A percentile compares a stretch with the other conserved stretches of the same genome.
Conservation (phyloP, 1,140 invertebrate species). For the Drosophila rufa region DNA sequence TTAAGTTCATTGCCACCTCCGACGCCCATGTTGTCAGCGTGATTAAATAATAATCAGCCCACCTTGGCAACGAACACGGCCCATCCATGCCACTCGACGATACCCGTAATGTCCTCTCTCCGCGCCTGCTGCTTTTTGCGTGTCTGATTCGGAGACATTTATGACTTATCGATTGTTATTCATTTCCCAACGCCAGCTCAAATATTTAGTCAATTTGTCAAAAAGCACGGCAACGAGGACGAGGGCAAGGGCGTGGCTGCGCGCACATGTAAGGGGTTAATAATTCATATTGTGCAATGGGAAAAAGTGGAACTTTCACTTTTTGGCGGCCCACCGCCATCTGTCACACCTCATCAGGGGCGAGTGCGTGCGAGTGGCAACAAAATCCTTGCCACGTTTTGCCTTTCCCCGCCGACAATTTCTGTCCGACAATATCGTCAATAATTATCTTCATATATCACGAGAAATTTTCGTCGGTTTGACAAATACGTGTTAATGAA, state of each 20-base stretch:
- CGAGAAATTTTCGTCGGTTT: conserved; percentile 59
- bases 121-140: conserved; percentile 47
- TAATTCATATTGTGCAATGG: conserved; percentile 73
- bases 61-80: conserved; percentile 17
- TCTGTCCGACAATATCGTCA: conserved; percentile 59
- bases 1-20: conserved; percentile 60
- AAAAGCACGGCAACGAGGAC: conserved; percentile 38
- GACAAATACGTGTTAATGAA: conserved; percentile 70
- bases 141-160: conserved; percentile 75
- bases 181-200: conserved; percentile 70
- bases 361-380: conserved; percentile 15
- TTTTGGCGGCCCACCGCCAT: conserved; percentile 45
- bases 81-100: conserved; percentile 4
- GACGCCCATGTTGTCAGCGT: conserved; percentile 62
- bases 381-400: conserved; percentile 9
- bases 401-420: background rate
- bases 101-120: conserved; percentile 20
- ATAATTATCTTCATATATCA: conserved; percentile 81
- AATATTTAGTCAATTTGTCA: conserved; percentile 82
- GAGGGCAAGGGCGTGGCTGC: conserved; percentile 8
- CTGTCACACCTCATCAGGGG: conserved; percentile 75
- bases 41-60: conserved; percentile 61
- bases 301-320: conserved; percentile 60
- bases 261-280: conserved; percentile 59
- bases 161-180: conserved; percentile 80